Evolutionary conservation across 2,113 vertebrate genomes (phyloP).

Genomic region (Talpa occidentalis): DNA sequence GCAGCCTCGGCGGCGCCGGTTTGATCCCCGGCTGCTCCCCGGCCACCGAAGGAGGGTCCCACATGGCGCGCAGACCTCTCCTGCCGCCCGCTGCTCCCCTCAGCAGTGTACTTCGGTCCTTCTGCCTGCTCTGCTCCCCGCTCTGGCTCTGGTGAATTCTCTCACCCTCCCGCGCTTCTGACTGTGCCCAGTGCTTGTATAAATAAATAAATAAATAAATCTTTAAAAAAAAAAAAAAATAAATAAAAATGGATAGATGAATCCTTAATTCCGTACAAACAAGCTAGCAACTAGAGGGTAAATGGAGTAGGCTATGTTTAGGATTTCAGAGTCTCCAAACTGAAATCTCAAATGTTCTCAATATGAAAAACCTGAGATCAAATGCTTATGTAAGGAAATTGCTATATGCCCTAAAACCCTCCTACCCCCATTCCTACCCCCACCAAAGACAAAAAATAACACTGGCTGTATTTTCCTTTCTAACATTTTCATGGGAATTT

Average conservation of each 20-base stretch:
- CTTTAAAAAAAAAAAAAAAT: too few species aligned
- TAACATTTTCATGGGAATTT: constrained; percentile 84
- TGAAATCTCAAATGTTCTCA: constrained; percentile 79
- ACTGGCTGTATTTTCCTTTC: constrained; percentile 82
- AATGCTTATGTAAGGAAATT: constrained; percentile 76
- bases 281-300: constrained; percentile 85
- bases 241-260: constrained; percentile 83
- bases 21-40: too few species aligned
- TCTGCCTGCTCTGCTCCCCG: too few species aligned
- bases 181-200: too few species aligned
- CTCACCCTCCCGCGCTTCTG: too few species aligned
- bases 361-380: constrained; percentile 75
- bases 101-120: too few species aligned
- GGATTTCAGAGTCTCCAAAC: constrained; percentile 79
- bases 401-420: constrained; percentile 73
- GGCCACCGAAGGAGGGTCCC: too few species aligned
- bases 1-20: too few species aligned
- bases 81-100: too few species aligned
- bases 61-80: too few species aligned
- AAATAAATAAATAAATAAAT: too few species aligned
- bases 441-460: constrained; percentile 84
- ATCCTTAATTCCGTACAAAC: constrained; percentile 80
- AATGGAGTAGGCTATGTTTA: constrained; percentile 82
- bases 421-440: neutral
- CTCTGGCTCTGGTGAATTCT: too few species aligned